A percentile compares a stretch with the other conserved stretches of the same genome.
phyloP scores from a whole-genome alignment of 2,797 vertebrate species.

The Muscicapa comitata region DNA sequence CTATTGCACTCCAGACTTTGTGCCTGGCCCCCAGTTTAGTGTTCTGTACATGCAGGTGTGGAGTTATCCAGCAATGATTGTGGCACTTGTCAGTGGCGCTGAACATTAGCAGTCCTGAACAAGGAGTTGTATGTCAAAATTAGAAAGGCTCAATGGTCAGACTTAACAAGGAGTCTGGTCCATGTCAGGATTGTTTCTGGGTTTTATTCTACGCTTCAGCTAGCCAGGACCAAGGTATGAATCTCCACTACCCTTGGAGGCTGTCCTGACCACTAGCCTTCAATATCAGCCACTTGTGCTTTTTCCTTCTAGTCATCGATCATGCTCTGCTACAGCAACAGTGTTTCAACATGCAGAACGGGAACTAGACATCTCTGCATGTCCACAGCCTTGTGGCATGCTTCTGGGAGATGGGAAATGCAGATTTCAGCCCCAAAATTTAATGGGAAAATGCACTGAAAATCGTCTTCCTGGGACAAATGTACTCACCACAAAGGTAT shows the following conservation, averaged over 20 bases:
- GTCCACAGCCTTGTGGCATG: neutral
- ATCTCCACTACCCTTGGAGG: neutral
- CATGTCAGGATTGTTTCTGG: neutral
- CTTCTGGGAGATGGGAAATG: neutral
- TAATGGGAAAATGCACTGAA: neutral
- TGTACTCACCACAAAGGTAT: neutral
- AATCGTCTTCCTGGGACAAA: neutral
- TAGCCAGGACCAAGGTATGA: neutral
- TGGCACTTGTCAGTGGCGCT: neutral
- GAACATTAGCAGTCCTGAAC: neutral
- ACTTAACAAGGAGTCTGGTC: neutral
- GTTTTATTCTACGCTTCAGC: neutral
- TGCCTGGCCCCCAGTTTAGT: neutral
- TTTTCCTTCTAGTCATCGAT: neutral
- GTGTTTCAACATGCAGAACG: neutral
- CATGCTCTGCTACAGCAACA: neutral
- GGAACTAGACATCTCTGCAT: neutral
- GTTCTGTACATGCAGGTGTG: neutral
- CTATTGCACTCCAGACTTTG: neutral
- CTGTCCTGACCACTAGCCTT: neutral
- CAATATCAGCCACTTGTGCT: neutral
- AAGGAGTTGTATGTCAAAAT: neutral
- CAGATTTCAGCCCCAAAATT: neutral
- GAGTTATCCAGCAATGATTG: neutral
- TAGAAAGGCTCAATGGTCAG: neutral